Percentiles rank a stretch among this genome's conserved stretches.
These are phyloP conservation scores for Ancistrus triradiatus DNA, from an alignment of 2,113 vertebrate species.

Conservation along the genomic window DNA sequence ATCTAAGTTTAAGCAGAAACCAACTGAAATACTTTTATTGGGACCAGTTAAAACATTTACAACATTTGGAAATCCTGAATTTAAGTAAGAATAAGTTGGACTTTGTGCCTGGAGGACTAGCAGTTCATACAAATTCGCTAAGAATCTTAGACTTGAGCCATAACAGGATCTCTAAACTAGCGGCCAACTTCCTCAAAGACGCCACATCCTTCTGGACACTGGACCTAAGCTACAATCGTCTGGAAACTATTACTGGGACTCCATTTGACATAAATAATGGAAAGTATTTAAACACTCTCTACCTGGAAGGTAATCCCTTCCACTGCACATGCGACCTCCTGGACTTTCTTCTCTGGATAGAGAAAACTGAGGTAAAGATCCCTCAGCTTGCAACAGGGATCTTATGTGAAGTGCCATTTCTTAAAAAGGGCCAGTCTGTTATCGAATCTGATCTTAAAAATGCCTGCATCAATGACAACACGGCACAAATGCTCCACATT, in stretches of 20 bases:
- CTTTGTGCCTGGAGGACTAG: slow-evolving; percentile 35
- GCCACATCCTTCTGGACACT: slow-evolving; percentile 44
- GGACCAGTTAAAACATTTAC: slow-evolving; percentile 34
- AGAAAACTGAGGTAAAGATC: slow-evolving; percentile 49
- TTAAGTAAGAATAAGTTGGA: slow-evolving; percentile 56
- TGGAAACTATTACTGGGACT: slow-evolving; percentile 54
- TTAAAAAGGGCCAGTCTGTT: slow-evolving; percentile 47
- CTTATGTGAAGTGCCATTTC: slow-evolving; percentile 47
- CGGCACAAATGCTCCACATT: too few relatives aligned
- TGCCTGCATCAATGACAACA: too few relatives aligned
- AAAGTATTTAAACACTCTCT: slow-evolving; percentile 38
- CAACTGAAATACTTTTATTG: slow-evolving; percentile 54
- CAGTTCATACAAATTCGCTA: slow-evolving; percentile 47
- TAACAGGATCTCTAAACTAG: slow-evolving; percentile 55
- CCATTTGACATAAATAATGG: slow-evolving; percentile 40
- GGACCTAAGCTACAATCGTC: slow-evolving; percentile 55
- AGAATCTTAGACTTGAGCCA: slow-evolving; percentile 50
- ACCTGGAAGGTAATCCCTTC: slow-evolving; percentile 57
- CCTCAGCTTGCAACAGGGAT: slow-evolving; percentile 50
- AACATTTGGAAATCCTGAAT: slow-evolving; percentile 51
- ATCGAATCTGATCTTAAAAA: slow-evolving; percentile 44
- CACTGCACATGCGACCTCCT: slow-evolving; percentile 56
- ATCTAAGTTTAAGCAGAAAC: slow-evolving; percentile 50
- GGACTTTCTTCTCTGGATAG: slow-evolving; percentile 59
- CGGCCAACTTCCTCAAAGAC: slow-evolving; percentile 40